Evolutionary conservation across 1,140 invertebrate species (phyloP).

Genomic region (Carposina sasakii): DNA sequence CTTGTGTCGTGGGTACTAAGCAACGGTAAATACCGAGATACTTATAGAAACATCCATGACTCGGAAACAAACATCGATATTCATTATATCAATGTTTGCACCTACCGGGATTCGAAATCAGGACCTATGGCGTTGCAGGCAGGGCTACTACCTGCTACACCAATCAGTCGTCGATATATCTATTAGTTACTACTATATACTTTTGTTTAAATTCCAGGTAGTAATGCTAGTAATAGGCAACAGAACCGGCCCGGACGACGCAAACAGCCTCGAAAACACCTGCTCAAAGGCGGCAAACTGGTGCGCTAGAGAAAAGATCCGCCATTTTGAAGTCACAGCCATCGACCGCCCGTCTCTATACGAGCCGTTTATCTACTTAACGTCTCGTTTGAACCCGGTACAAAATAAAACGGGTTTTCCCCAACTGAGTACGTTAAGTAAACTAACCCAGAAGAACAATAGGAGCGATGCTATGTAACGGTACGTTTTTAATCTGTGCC

Average conservation of each 20-base stretch:
- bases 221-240: conserved; percentile 87
- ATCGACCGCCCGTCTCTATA: conserved; percentile 85
- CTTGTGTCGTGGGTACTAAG: too few species aligned
- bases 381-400: conserved; percentile 89
- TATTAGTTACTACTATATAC: too few species aligned
- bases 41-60: too few species aligned
- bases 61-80: too few species aligned
- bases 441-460: conserved; percentile 67
- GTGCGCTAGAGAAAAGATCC: conserved; percentile 88
- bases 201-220: too few species aligned
- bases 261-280: conserved; percentile 74
- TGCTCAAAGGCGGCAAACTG: conserved; percentile 82
- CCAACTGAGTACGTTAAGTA: conserved; percentile 75
- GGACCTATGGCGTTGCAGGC: too few species aligned
- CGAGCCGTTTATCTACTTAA: conserved; percentile 90
- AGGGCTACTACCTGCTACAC: too few species aligned
- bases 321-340: conserved; percentile 78
- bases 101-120: too few species aligned
- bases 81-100: too few species aligned
- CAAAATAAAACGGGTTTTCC: conserved; percentile 89
- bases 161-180: too few species aligned
- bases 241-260: conserved; percentile 72
- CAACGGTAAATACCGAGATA: too few species aligned
- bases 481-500: conserved; percentile 65
- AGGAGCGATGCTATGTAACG: conserved; percentile 64